A percentile compares a stretch with the other conserved stretches of the same genome.
Evolutionary conservation across 2,113 vertebrate genomes (phyloP).

Genomic region (Salvator merianae): DNA sequence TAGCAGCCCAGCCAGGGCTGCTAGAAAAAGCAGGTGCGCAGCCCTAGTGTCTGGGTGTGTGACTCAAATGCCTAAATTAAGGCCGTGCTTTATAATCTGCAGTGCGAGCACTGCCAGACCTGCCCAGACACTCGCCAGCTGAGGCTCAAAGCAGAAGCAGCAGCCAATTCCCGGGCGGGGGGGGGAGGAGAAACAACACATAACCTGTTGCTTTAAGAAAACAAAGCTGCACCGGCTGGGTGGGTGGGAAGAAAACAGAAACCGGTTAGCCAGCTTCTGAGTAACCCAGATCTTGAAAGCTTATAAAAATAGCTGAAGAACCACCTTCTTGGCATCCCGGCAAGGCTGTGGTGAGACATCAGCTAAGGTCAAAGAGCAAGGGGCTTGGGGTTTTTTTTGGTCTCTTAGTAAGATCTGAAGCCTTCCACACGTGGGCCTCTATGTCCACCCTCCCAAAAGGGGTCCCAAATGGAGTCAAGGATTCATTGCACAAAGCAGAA

Average conservation of each 20-base stretch:
- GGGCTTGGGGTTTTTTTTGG: too few species aligned
- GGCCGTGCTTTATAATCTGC: neutral
- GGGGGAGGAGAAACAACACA: neutral
- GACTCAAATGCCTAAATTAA: neutral
- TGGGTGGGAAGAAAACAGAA: neutral
- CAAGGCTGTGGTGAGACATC: too few species aligned
- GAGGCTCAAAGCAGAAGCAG: neutral
- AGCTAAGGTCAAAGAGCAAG: too few species aligned
- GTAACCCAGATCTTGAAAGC: too few species aligned
- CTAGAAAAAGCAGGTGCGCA: neutral
- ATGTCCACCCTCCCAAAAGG: too few species aligned
- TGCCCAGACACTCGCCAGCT: neutral
- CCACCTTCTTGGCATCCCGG: too few species aligned
- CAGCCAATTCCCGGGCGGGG: neutral
- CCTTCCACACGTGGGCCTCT: neutral
- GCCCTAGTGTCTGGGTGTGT: neutral
- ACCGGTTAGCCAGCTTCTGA: too few species aligned
- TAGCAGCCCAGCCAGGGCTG: neutral
- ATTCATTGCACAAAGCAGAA: neutral
- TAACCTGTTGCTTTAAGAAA: neutral
- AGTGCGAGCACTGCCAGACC: too few species aligned
- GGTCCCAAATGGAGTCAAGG: neutral
- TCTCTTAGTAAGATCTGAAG: neutral
- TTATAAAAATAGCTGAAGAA: neutral
- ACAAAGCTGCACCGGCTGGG: neutral